Percentiles rank a stretch among this genome's conserved stretches.
Evolutionary conservation across 1,140 invertebrate species (phyloP).

Genomic region (Diachasmimorpha longicaudata): DNA sequence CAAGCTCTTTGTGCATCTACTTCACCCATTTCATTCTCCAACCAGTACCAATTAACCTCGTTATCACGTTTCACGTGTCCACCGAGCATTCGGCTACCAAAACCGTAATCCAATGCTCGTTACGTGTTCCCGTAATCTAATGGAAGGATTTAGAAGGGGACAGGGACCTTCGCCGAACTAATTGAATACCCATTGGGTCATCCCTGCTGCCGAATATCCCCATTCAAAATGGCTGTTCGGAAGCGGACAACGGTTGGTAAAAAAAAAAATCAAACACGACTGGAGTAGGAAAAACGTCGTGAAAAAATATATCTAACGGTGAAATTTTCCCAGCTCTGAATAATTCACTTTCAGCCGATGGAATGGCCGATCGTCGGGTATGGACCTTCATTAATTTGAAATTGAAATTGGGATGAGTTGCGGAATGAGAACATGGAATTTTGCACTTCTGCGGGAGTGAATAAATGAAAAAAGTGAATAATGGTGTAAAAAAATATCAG

Average conservation of each 20-base stretch:
- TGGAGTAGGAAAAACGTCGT: background rate
- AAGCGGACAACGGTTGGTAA: background rate
- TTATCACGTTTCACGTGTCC: slow-evolving; percentile 22
- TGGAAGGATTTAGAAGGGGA: slow-evolving; percentile 22
- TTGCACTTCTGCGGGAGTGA: background rate
- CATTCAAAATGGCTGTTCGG: background rate
- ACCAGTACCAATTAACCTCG: slow-evolving; percentile 20
- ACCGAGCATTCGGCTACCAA: background rate
- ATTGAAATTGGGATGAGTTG: background rate
- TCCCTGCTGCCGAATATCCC: background rate
- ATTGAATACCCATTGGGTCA: slow-evolving; percentile 18
- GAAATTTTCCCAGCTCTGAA: background rate
- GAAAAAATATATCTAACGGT: background rate
- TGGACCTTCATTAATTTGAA: background rate
- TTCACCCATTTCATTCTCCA: slow-evolving; percentile 7
- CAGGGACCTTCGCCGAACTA: background rate
- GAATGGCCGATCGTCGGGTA: background rate
- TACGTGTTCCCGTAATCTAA: slow-evolving; percentile 24
- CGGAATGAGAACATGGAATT: background rate
- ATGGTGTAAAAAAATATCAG: background rate
- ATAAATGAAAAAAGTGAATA: background rate
- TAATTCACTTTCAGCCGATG: background rate
- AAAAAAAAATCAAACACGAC: background rate
- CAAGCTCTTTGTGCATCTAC: background rate
- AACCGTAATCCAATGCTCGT: slow-evolving; percentile 23